phyloP scores from a whole-genome alignment of 2,797 vertebrate species.

The Avahi laniger region DNA sequence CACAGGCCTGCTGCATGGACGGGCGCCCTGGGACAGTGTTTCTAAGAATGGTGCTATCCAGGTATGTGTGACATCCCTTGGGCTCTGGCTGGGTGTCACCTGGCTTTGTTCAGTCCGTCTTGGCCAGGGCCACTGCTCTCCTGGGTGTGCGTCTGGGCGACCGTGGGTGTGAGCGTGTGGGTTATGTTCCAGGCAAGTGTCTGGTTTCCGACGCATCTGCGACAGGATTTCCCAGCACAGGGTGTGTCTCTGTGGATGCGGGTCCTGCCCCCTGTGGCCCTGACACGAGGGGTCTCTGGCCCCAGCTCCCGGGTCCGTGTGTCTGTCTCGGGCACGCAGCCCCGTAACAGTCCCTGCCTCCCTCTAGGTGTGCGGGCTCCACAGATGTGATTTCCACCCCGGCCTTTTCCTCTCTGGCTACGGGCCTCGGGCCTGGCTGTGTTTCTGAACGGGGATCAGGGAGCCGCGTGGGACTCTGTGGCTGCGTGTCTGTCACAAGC shows the following conservation, averaged over 20 bases:
- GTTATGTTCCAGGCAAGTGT: accelerated
- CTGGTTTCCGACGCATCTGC: neutral
- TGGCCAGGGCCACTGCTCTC: neutral
- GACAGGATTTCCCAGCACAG: neutral
- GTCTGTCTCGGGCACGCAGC: accelerated
- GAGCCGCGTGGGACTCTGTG: neutral
- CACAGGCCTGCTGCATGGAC: accelerated
- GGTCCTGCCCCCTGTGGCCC: neutral
- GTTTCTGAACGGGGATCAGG: neutral
- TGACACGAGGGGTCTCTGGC: neutral
- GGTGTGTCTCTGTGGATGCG: neutral
- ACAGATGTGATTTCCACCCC: accelerated
- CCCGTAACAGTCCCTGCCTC: neutral
- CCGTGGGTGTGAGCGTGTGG: neutral
- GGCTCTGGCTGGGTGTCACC: neutral
- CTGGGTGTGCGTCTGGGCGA: neutral
- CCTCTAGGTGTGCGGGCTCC: neutral
- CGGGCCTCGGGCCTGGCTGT: neutral
- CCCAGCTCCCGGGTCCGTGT: neutral
- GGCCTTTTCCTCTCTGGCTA: neutral
- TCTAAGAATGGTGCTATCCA: neutral
- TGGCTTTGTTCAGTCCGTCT: neutral
- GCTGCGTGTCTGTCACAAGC: neutral
- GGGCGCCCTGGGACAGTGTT: accelerated
- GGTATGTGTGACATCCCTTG: neutral